These are phyloP conservation scores for Acanthochromis polyacanthus DNA, from an alignment of 2,113 vertebrate genomes.

Conservation along the genomic window DNA sequence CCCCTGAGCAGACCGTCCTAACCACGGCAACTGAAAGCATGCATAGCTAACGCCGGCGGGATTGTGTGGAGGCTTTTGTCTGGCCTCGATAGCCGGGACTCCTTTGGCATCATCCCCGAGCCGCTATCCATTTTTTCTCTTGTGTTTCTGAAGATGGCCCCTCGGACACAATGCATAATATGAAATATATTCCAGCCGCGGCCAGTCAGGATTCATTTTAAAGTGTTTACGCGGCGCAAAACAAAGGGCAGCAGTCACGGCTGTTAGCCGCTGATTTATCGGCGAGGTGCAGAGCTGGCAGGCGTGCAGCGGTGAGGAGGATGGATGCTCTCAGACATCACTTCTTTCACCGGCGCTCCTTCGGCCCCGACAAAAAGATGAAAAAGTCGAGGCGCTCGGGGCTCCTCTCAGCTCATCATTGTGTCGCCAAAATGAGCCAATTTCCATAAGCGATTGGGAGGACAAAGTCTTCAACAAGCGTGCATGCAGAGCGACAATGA, in stretches of 20 bases:
- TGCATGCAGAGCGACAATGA: constrained; percentile 57
- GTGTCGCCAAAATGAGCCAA: constrained; percentile 67
- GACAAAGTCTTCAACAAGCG: constrained; percentile 71
- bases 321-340: constrained; percentile 59
- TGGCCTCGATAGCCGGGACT: constrained; percentile 85
- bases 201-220: constrained; percentile 94
- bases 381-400: constrained; percentile 53
- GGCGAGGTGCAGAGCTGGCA: constrained; percentile 68
- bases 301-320: constrained; percentile 64
- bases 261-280: constrained; percentile 91
- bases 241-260: constrained; percentile 89
- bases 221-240: constrained; percentile 90
- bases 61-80: constrained; percentile 93
- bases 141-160: constrained; percentile 81
- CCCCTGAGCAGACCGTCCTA: constrained; percentile 84
- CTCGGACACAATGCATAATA: constrained; percentile 91
- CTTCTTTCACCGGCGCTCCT: constrained; percentile 59
- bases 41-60: constrained; percentile 93
- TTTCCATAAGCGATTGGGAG: constrained; percentile 71
- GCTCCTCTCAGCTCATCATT: constrained; percentile 64
- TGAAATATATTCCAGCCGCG: constrained; percentile 91
- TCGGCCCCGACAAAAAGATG: constrained; percentile 58
- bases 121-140: constrained; percentile 63
- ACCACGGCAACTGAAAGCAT: constrained; percentile 96
- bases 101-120: constrained; percentile 90